Evolutionary conservation across 2,888 invertebrate species (phyloP).

Genomic region (Cabera pusaria): DNA sequence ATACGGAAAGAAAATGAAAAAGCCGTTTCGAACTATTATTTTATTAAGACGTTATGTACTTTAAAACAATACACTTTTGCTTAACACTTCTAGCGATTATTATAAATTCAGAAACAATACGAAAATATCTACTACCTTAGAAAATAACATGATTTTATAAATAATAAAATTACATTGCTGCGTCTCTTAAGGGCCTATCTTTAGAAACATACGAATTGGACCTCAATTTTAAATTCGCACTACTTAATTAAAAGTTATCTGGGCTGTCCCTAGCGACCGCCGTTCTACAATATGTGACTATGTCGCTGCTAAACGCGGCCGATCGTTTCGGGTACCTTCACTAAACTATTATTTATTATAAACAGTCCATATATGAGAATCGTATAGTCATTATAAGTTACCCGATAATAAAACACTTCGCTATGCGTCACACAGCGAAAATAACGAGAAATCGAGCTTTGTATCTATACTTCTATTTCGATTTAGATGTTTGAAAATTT

Average conservation of each 20-base stretch:
- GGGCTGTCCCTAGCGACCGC: constrained; percentile 37
- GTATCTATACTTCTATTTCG: no score
- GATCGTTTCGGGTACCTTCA: constrained; percentile 39
- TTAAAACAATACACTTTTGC: constrained; percentile 76
- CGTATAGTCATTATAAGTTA: constrained; percentile 10
- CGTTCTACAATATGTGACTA: no score
- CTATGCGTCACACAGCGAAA: constrained; percentile 10
- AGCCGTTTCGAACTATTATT: constrained; percentile 56
- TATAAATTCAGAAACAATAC: constrained; percentile 72
- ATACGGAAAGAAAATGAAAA: constrained; percentile 45
- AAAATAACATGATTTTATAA: constrained; percentile 76
- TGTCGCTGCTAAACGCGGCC: constrained; percentile 27
- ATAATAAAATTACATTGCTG: constrained; percentile 60
- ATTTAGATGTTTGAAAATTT: no score
- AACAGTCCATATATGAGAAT: constrained; percentile 40
- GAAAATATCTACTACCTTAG: constrained; percentile 68
- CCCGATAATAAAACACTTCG: constrained; percentile 22
- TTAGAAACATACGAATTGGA: constrained; percentile 79
- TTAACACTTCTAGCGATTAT: constrained; percentile 79
- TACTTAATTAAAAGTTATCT: constrained; percentile 58
- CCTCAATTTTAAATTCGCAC: constrained; percentile 78
- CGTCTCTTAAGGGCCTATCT: constrained; percentile 62
- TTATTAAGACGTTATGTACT: constrained; percentile 71
- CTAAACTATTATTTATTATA: constrained; percentile 47
- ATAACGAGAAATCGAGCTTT: no score